Conservation (phyloP, 2,888 invertebrate species). For the Parnassius orleans region DNA sequence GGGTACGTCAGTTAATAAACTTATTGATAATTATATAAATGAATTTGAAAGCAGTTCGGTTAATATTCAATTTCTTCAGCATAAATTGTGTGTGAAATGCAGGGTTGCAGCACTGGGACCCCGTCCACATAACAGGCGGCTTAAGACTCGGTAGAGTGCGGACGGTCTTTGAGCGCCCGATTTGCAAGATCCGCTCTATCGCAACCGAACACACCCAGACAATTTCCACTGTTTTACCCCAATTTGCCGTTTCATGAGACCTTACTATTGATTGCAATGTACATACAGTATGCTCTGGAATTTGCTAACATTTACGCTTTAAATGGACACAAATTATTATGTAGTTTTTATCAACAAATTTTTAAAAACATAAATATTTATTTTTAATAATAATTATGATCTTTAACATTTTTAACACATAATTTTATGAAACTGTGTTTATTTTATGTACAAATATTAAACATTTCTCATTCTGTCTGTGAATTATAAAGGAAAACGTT, state of each 20-base stretch:
- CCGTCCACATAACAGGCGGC: conserved; percentile 51
- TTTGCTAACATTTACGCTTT: no score
- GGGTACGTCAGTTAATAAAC: no score
- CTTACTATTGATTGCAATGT: conserved; percentile 8
- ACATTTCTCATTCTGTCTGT: no score
- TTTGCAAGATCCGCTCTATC: conserved; percentile 73
- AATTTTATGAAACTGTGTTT: no score
- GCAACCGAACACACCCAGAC: conserved; percentile 54
- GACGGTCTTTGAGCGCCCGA: conserved; percentile 49
- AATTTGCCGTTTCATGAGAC: conserved; percentile 30
- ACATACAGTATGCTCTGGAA: neutral
- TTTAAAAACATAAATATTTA: no score
- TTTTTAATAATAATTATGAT: no score
- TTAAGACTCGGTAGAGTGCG: conserved; percentile 52
- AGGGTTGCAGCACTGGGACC: conserved; percentile 21
- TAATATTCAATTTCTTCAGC: conserved; percentile 14
- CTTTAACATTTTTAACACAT: no score
- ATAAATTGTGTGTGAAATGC: conserved; percentile 26
- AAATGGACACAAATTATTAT: no score
- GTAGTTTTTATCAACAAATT: no score
- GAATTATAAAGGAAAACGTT: no score
- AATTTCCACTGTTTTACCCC: conserved; percentile 47
- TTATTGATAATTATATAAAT: no score
- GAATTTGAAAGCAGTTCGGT: neutral
- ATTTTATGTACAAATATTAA: no score